These are phyloP conservation scores for Cataglyphis hispanica DNA, from an alignment of 1,140 invertebrate species.

Conservation along the genomic window DNA sequence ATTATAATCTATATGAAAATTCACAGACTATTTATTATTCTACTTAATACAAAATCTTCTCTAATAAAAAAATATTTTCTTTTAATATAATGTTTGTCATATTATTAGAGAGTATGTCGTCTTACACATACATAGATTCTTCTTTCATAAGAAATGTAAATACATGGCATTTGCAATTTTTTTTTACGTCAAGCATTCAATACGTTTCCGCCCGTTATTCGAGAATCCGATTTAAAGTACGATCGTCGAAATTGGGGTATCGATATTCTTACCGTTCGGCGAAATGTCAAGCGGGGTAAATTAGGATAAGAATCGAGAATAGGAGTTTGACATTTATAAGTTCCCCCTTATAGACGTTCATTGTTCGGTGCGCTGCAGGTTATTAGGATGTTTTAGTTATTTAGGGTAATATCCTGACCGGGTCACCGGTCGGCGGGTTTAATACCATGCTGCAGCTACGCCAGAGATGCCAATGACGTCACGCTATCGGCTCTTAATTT, in stretches of 20 bases:
- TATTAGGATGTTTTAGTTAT: slow-evolving; percentile 51
- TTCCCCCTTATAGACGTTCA: not conserved
- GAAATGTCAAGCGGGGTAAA: slow-evolving; percentile 13
- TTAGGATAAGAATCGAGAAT: not conserved
- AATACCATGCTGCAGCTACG: slow-evolving; percentile 31
- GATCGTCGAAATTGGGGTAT: not conserved
- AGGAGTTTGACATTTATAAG: not conserved
- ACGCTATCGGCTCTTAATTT: slow-evolving; percentile 40
- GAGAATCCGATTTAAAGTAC: not conserved
- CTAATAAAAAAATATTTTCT: not conserved
- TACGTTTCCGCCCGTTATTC: not conserved
- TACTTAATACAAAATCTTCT: not conserved
- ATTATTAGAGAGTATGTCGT: not conserved
- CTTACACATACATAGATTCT: not conserved
- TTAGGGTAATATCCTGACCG: slow-evolving; percentile 46
- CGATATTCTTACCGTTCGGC: not conserved
- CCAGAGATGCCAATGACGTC: slow-evolving; percentile 56
- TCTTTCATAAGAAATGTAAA: not conserved
- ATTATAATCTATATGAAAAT: not conserved
- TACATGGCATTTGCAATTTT: not conserved
- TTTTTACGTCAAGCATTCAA: slow-evolving; percentile 5
- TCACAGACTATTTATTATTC: not conserved
- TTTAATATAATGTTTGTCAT: not conserved
- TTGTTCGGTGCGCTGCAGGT: not conserved
- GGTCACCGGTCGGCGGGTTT: not conserved